phyloP scores from a whole-genome alignment of 1,140 invertebrate genomes.

The Palaemon carinicauda region DNA sequence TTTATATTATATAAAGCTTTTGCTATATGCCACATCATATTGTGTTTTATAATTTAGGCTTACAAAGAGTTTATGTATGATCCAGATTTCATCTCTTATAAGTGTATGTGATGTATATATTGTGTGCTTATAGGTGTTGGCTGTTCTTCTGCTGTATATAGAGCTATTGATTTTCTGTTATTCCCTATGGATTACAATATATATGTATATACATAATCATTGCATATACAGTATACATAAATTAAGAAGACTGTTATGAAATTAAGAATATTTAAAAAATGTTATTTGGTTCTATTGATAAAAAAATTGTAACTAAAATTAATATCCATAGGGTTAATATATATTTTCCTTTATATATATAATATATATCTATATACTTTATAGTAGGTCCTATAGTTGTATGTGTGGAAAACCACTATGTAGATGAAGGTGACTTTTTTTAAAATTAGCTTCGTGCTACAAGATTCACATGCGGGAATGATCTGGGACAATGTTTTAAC shows the following conservation, averaged over 20 bases:
- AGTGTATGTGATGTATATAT: slow-evolving; percentile 54
- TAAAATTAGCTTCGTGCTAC: too few species aligned
- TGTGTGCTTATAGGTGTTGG: slow-evolving; percentile 50
- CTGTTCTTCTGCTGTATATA: slow-evolving; percentile 45
- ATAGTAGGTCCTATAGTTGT: slow-evolving; percentile 7
- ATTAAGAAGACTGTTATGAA: neutral
- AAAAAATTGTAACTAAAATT: slow-evolving; percentile 11
- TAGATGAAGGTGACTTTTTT: too few species aligned
- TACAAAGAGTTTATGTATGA: slow-evolving; percentile 48
- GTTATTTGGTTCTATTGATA: slow-evolving; percentile 18
- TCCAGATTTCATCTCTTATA: slow-evolving; percentile 36
- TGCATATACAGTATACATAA: slow-evolving; percentile 13
- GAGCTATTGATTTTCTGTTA: neutral
- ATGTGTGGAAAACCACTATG: neutral
- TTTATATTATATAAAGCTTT: slow-evolving; percentile 53
- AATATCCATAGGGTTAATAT: slow-evolving; percentile 45
- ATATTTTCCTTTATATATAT: neutral
- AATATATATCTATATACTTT: slow-evolving; percentile 6
- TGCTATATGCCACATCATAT: slow-evolving; percentile 47
- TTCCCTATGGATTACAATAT: slow-evolving; percentile 52
- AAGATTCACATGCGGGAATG: too few species aligned
- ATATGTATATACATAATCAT: slow-evolving; percentile 33
- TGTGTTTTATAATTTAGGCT: slow-evolving; percentile 42
- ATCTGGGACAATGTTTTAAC: too few species aligned
- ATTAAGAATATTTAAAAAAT: neutral